These are phyloP conservation scores for Ophioninae sp. DNA, from an alignment of 2,888 invertebrate species.

Conservation along the genomic window DNA sequence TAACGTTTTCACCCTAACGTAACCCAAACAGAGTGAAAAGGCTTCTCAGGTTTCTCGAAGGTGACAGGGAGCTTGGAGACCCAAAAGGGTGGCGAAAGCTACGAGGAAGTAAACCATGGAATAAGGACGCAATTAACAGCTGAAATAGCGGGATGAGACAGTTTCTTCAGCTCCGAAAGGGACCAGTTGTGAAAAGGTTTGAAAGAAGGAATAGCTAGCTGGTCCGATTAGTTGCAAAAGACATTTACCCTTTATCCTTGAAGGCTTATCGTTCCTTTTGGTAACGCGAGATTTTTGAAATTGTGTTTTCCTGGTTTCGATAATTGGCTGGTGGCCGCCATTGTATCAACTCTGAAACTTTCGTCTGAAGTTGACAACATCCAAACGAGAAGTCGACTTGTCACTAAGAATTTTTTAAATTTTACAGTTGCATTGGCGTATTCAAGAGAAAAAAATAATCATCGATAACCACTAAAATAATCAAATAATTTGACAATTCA, in stretches of 20 bases:
- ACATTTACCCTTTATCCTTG: constrained; percentile 50
- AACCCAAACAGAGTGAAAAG: constrained; percentile 5
- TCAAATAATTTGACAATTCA: too few species aligned
- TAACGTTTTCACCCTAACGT: constrained; percentile 28
- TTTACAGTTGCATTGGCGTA: too few species aligned
- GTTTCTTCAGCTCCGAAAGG: constrained; percentile 42
- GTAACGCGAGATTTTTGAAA: constrained; percentile 9
- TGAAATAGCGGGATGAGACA: constrained; percentile 59
- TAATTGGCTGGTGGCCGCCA: constrained; percentile 30
- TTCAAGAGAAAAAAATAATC: too few species aligned
- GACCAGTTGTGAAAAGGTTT: constrained; percentile 27
- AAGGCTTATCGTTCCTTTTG: constrained; percentile 13
- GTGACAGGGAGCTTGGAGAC: constrained; percentile 28
- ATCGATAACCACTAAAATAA: too few species aligned
- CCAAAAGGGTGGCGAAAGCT: constrained; percentile 17
- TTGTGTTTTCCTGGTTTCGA: neutral
- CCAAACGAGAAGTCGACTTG: too few species aligned
- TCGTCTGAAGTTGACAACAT: too few species aligned
- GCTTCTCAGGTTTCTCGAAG: constrained; percentile 24
- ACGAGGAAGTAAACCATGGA: constrained; percentile 39
- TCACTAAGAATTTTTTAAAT: too few species aligned
- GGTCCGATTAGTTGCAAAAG: constrained; percentile 62
- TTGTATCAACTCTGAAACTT: constrained; percentile 37
- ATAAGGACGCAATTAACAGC: constrained; percentile 65
- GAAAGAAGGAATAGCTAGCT: constrained; percentile 50